These are phyloP conservation scores for Aviceda subcristata DNA, from an alignment of 2,113 vertebrate genomes.

Conservation along the genomic window DNA sequence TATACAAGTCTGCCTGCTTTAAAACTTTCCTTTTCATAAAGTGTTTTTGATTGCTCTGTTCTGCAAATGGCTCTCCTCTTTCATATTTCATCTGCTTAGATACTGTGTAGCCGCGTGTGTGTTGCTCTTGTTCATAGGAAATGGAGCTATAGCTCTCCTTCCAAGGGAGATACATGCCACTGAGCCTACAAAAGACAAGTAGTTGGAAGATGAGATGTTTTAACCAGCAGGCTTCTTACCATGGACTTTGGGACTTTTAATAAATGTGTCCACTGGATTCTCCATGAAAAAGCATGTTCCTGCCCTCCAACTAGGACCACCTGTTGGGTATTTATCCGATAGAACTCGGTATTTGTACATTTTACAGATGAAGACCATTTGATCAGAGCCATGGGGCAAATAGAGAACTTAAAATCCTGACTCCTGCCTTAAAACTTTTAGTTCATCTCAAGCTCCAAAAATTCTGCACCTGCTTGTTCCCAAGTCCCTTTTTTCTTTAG, in stretches of 20 bases:
- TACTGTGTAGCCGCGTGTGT: not conserved
- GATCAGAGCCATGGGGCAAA: slow-evolving; percentile 49
- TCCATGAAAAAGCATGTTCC: not conserved
- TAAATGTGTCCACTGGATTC: not conserved
- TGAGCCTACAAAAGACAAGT: not conserved
- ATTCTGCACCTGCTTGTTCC: not conserved
- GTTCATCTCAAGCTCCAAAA: slow-evolving; percentile 9
- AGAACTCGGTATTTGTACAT: not conserved
- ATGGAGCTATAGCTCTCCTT: not conserved
- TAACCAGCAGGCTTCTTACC: not conserved
- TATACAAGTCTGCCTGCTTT: not conserved
- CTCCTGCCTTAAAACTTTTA: slow-evolving; percentile 55
- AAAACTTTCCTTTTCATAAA: not conserved
- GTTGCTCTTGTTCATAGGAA: not conserved
- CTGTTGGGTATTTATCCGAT: not conserved
- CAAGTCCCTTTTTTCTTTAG: not conserved
- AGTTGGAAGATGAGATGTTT: not conserved
- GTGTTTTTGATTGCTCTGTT: not conserved
- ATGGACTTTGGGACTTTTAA: not conserved
- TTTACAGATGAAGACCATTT: not conserved
- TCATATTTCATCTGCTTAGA: not conserved
- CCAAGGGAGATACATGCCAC: not conserved
- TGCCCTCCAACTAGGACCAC: not conserved
- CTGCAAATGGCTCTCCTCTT: slow-evolving; percentile 7
- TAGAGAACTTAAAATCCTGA: slow-evolving; percentile 35